These are phyloP conservation scores for Noctua janthina DNA, from an alignment of 2,888 invertebrate genomes.

Conservation along the genomic window DNA sequence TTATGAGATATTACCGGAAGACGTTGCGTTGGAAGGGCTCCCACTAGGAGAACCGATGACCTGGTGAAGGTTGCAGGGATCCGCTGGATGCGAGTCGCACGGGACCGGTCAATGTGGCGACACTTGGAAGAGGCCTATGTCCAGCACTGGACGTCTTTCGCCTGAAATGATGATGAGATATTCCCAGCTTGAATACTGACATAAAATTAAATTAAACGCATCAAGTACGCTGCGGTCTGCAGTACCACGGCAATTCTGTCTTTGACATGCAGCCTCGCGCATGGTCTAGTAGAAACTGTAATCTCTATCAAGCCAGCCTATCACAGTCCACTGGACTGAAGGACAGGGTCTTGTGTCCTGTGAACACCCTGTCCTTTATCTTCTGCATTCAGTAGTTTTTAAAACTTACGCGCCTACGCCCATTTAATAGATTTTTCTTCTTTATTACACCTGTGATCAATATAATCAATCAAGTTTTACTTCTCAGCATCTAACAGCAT, in stretches of 20 bases:
- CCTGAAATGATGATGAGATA: too few relatives aligned
- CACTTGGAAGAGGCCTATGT: too few relatives aligned
- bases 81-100: too few relatives aligned
- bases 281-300: neutral
- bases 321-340: neutral
- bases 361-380: neutral
- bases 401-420: neutral
- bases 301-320: neutral
- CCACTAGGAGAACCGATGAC: too few relatives aligned
- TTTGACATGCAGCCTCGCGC: neutral
- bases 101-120: too few relatives aligned
- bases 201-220: conserved; percentile 15
- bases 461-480: conserved; percentile 21
- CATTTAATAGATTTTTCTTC: neutral
- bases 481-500: conserved; percentile 31
- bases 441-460: neutral
- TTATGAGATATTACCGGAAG: neutral
- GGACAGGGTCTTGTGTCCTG: neutral
- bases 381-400: neutral
- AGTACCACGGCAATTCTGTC: neutral
- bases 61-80: too few relatives aligned
- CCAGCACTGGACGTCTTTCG: too few relatives aligned
- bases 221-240: neutral
- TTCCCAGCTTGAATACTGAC: neutral
- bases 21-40: too few relatives aligned